Base-by-base conservation (phyloP, 2,113 vertebrate species). In the Varanus komodoensis region DNA sequence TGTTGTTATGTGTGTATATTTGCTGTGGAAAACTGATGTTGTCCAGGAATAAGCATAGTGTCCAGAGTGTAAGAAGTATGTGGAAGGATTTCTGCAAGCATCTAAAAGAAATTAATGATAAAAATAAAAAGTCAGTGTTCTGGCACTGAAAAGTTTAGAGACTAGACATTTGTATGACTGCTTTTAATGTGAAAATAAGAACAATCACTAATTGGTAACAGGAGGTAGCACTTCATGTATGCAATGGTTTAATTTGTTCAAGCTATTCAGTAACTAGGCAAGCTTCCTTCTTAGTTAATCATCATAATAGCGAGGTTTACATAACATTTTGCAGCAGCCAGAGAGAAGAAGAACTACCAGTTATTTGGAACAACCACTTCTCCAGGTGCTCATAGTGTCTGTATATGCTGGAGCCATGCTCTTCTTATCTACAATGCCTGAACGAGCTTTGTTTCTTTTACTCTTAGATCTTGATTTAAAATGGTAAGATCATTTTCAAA, bases 331-430 rank as follows among this genome's bases (percentile, higher is more conserved):
- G 87, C 87, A 88, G 32, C 77, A 57, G 52, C 69, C 64, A 81
- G 77, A 2, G 44, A 90, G 71, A 69, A 88, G 57, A 0, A 81
- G 12, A n/a, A 34, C 11, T 84, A 78, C 14, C n/a, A 90, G 17
- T 21, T 54, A 84, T 67, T 89, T 81, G 50, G 64, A 91, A 87
- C 32, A 84, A 73, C 23, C 0, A 78, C 1, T 71, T 9, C 29
- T 75, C 61, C 52, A 84, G 0, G 0, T 0, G 0, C n/a, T 27
- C 6, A 23, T 14, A 50, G 19, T 75, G 8, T 8, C 44, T 89
- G 3, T 69, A n/a, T 0, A 0, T 0, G 0, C 7, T 29, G 44
- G 44, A 38, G 5, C 4, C 9, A 69, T 8, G 29, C 8, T 17
- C 25, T 32, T 48, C 67, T 68, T 44, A 17, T 38, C 50, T 25